Base-by-base conservation (phyloP, 2,888 invertebrate species). In the Ophion costatus region DNA sequence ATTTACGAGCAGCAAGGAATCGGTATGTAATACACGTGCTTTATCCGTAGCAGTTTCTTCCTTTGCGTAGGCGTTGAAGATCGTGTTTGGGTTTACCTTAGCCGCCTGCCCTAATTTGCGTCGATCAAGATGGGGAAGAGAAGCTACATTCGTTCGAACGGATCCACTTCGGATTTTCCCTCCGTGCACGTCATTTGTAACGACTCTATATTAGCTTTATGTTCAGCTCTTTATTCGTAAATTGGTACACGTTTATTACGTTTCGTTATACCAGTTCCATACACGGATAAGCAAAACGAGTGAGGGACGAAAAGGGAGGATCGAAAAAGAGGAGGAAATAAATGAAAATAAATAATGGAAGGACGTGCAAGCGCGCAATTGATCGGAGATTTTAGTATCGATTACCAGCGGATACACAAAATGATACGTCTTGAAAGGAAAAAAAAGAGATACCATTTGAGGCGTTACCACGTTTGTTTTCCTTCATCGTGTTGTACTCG, bases 151-250 rank as follows among this genome's bases (percentile, higher is more conserved):
- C 57, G 77, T 80, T 83, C 69, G 51, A 51, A 80, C 73, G 14
- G 51, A 66, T 38, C 77, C 77, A 57, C 75, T 78, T 22, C 17
- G 20, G 7, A 29, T 76, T 76, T 82, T 84, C 56, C 80, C 80
- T 86, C 86, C 89, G 88, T 90, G 89, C 88, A 90, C 89, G 88
- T 84, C 85, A 89, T 88, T 91, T 90, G 87, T 91, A 89, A 89
- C 84, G 84, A 88, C 56, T 77, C 87, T 88, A 88, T 51, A 51
- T 17, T 88, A 89, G 88, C 88, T 70, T 90, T 90, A 90, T 89
- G 90, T 91, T 90, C 88, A 90, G n/a, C n/a, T n/a, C n/a, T n/a
- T n/a, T n/a, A n/a, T n/a, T n/a, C n/a, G n/a, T n/a, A 71, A 56
- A 89, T 88, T 90, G 89, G 88, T 91, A 89, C 89, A 89, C 81